Percentiles rank a stretch among this genome's conserved stretches.
phyloP scores from a whole-genome alignment of 2,797 vertebrate species.

The Danio choprae region DNA sequence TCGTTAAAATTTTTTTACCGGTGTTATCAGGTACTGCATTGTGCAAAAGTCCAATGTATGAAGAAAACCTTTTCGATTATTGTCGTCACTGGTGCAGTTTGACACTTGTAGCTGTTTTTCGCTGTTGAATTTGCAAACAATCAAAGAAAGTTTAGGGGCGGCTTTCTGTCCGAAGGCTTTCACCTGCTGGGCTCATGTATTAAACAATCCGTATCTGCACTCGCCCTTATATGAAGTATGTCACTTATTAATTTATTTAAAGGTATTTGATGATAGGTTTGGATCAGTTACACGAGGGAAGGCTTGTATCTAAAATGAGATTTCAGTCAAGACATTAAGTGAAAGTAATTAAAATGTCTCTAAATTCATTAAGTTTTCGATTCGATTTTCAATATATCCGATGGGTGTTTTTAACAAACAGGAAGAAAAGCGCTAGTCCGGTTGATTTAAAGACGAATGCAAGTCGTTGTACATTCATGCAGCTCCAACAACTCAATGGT shows the following conservation, averaged over 20 bases:
- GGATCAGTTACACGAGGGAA: conserved; percentile 44
- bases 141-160: conserved; percentile 69
- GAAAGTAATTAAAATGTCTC: conserved; percentile 27
- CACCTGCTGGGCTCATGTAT: conserved; percentile 74
- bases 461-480: conserved; percentile 79
- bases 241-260: conserved; percentile 67
- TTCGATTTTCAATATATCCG: not conserved
- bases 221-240: conserved; percentile 70
- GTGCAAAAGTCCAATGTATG: conserved; percentile 79
- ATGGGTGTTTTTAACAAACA: conserved; percentile 29
- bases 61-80: conserved; percentile 70
- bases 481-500: conserved; percentile 96
- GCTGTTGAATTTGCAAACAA: conserved; percentile 82
- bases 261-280: conserved; percentile 46
- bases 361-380: conserved; percentile 2
- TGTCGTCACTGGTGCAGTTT: conserved; percentile 86
- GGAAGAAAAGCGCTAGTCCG: conserved; percentile 72
- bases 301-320: conserved; percentile 42
- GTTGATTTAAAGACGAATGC: conserved; percentile 76
- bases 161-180: conserved; percentile 73
- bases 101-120: conserved; percentile 85
- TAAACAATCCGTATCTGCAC: conserved; percentile 68
- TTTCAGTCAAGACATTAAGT: conserved; percentile 37
- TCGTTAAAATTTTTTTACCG: conserved; percentile 64
- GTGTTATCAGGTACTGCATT: conserved; percentile 89